These are phyloP conservation scores for Tenebrio molitor DNA, from an alignment of 1,140 invertebrate species.

Conservation along the genomic window DNA sequence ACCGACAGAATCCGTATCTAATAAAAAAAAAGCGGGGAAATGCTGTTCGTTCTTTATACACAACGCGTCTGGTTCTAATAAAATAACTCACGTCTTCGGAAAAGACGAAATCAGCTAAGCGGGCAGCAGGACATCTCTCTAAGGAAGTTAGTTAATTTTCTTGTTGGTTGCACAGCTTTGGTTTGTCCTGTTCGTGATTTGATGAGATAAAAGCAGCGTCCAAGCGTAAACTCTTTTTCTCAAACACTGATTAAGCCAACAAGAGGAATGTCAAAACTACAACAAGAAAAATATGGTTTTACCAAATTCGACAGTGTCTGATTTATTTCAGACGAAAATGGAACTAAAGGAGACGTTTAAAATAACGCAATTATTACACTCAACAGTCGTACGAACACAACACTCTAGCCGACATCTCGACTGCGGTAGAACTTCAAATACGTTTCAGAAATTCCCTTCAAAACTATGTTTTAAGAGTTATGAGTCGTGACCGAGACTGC, in stretches of 20 bases:
- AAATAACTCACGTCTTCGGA: slow-evolving; percentile 30
- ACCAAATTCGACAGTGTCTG: not conserved
- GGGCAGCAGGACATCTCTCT: slow-evolving; percentile 37
- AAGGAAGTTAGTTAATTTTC: slow-evolving; percentile 56
- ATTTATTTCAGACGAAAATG: not conserved
- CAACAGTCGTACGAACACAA: slow-evolving; percentile 16
- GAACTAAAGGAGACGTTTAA: not conserved
- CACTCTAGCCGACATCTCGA: slow-evolving; percentile 12
- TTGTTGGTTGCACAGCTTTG: slow-evolving; percentile 56
- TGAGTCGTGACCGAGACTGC: slow-evolving; percentile 39
- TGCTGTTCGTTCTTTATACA: slow-evolving; percentile 13
- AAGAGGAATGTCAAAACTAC: slow-evolving; percentile 24
- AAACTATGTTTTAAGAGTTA: slow-evolving; percentile 34
- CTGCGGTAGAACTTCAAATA: slow-evolving; percentile 37
- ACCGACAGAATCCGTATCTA: not conserved
- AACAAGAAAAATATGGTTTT: not conserved
- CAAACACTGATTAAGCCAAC: slow-evolving; percentile 33
- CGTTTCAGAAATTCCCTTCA: slow-evolving; percentile 3
- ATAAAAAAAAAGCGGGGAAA: not conserved
- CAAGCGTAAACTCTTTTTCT: slow-evolving; percentile 52
- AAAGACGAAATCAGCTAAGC: slow-evolving; percentile 38
- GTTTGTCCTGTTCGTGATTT: slow-evolving; percentile 53
- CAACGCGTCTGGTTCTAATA: slow-evolving; percentile 18
- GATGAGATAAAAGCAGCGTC: slow-evolving; percentile 58
- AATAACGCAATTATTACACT: slow-evolving; percentile 30